Percentiles rank a stretch among this genome's conserved stretches.
These are phyloP conservation scores for Trichogramma pretiosum DNA, from an alignment of 1,140 invertebrate genomes.

Conservation along the genomic window DNA sequence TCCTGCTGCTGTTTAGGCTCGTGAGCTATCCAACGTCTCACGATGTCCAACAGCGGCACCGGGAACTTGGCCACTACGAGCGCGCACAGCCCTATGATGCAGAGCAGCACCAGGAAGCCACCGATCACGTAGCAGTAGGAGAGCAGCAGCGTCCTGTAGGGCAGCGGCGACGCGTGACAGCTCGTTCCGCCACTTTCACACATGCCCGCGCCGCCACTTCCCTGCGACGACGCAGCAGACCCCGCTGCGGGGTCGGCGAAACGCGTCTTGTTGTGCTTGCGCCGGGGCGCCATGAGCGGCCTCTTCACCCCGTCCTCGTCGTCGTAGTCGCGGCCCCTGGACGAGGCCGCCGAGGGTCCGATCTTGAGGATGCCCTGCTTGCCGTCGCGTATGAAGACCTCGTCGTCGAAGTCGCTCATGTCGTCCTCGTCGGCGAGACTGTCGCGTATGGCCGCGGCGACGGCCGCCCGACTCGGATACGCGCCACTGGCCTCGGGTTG, in stretches of 20 bases:
- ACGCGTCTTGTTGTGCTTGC: slow-evolving; percentile 46
- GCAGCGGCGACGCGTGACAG: no score
- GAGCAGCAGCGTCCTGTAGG: slow-evolving; percentile 50
- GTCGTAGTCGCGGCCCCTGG: slow-evolving; percentile 37
- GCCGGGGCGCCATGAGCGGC: slow-evolving; percentile 64
- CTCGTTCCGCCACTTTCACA: no score
- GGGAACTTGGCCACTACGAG: slow-evolving; percentile 60
- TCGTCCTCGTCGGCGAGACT: slow-evolving; percentile 52
- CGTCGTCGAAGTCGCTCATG: slow-evolving; percentile 62
- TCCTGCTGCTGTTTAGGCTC: slow-evolving; percentile 17
- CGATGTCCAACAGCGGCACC: slow-evolving; percentile 48
- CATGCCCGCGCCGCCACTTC: no score
- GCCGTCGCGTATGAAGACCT: slow-evolving; percentile 67
- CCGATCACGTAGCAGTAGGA: slow-evolving; percentile 55
- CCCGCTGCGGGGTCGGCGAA: slow-evolving; percentile 44
- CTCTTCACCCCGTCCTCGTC: slow-evolving; percentile 63
- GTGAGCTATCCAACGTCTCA: slow-evolving; percentile 49
- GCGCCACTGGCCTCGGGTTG: no score
- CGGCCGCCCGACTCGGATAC: no score
- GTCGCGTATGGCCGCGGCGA: slow-evolving; percentile 34
- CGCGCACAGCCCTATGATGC: slow-evolving; percentile 54
- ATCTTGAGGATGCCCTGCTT: slow-evolving; percentile 53
- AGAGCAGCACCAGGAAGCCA: slow-evolving; percentile 50
- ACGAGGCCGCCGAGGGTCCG: neutral
- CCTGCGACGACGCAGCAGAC: no score